These are phyloP conservation scores for Plestiodon gilberti DNA, from an alignment of 2,113 vertebrate species.

Conservation along the genomic window DNA sequence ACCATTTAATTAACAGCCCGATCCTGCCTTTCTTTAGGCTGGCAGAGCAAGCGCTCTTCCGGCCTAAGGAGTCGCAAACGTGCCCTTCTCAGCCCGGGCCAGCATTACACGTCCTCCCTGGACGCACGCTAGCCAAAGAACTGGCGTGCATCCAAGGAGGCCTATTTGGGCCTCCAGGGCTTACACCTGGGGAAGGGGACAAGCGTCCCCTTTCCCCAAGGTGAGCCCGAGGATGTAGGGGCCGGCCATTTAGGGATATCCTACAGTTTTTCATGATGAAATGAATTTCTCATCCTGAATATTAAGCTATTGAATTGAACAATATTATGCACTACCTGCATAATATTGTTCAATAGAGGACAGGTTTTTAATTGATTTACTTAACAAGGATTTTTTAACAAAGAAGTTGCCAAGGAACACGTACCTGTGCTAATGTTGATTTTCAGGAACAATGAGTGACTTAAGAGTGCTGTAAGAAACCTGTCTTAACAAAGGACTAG, in stretches of 20 bases:
- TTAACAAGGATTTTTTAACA: slow-evolving; percentile 17
- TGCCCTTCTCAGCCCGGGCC: too few relatives aligned
- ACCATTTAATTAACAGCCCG: background rate
- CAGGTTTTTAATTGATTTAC: background rate
- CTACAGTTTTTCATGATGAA: background rate
- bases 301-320: background rate
- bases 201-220: too few relatives aligned
- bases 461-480: background rate
- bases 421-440: background rate
- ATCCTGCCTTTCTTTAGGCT: too few relatives aligned
- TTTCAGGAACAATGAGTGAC: background rate
- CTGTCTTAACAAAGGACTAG: background rate
- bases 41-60: too few relatives aligned
- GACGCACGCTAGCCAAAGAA: too few relatives aligned
- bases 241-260: too few relatives aligned
- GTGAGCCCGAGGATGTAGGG: too few relatives aligned
- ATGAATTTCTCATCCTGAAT: slow-evolving; percentile 7
- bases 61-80: too few relatives aligned
- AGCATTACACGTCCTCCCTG: too few relatives aligned
- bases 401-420: background rate
- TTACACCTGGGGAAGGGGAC: too few relatives aligned
- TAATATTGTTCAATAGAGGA: background rate
- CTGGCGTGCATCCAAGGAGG: too few relatives aligned
- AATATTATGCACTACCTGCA: background rate
- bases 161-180: too few relatives aligned